These are phyloP conservation scores for Cheilosia vulpina DNA, from an alignment of 2,888 invertebrate genomes.

Conservation along the genomic window DNA sequence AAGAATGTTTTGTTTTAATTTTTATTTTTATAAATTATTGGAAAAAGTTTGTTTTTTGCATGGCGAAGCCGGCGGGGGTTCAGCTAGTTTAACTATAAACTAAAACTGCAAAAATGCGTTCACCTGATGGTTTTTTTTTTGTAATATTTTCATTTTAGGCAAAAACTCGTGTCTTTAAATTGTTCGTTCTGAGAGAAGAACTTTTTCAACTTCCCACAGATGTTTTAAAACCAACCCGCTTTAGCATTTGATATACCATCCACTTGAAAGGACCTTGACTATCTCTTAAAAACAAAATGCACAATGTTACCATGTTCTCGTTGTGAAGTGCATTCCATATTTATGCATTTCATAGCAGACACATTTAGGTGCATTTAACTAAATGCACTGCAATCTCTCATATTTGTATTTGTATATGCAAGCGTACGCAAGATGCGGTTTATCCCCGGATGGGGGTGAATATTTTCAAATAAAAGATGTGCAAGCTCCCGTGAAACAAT, in stretches of 20 bases:
- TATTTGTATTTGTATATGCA: neutral
- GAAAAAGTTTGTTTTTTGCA: too few species aligned
- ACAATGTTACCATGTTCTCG: neutral
- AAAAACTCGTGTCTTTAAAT: too few species aligned
- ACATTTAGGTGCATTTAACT: neutral
- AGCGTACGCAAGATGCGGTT: conserved; percentile 20
- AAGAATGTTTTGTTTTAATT: too few species aligned
- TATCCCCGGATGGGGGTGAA: conserved; percentile 18
- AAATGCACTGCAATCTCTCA: conserved; percentile 4
- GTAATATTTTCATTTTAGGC: too few species aligned
- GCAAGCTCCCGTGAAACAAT: conserved; percentile 35
- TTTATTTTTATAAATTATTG: too few species aligned
- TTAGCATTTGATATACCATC: neutral
- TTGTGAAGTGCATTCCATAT: neutral
- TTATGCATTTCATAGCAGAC: neutral
- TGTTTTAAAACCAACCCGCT: neutral
- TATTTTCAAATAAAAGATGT: conserved; percentile 30
- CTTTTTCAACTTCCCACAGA: too few species aligned
- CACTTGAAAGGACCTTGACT: conserved; percentile 10
- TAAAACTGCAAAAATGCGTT: too few species aligned
- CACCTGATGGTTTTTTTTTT: too few species aligned
- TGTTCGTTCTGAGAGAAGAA: too few species aligned
- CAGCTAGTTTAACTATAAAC: too few species aligned
- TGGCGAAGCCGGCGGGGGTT: too few species aligned
- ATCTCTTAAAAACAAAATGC: neutral